Base-by-base conservation (phyloP, 2,888 invertebrate genomes). In the Crocallis elinguaria region DNA sequence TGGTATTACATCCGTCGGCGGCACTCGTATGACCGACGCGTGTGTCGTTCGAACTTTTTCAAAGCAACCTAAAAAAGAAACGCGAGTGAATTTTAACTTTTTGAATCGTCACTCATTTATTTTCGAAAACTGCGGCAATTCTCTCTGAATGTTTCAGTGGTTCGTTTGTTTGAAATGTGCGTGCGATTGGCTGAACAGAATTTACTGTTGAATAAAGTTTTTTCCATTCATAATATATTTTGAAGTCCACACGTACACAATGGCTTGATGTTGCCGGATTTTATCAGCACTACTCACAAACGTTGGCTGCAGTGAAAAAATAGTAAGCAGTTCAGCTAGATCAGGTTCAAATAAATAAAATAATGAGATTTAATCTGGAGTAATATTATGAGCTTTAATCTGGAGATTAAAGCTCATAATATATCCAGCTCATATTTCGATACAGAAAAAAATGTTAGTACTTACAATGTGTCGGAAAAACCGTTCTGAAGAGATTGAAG, bases 11-110 rank as follows among this genome's bases (percentile, higher is more conserved):
- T 17, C n/a, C n/a, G n/a, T n/a, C 27, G 36, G 29, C 14, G 21
- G 48, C 42, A 36, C 29, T n/a, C 23, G 19, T 49, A 45, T 33
- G 12, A 19, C 35, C 32, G 33, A 14, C 19, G 32, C 42, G 42
- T 33, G 48, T 32, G 33, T 48, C 53, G 21, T 55, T 49, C 36
- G 14, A 44, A 38, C 46, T 37, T 41, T 44, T 27, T 36, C n/a
- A 36, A 53, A 33, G 30, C 48, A 36, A 16, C 35, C 36, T 16
- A 17, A 46, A 57, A 42, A 49, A 42, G 27, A 12, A 17, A 9
- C 7, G n/a, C 6, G 14, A 33, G 32, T 9, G 14, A 37, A 37
- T 25, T 42, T 41, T 21, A 42, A 42, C 32, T 53, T 53, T 53
- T 21, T 32, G 37, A 48, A 48, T 19, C 38, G 38, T 48, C 46